A percentile compares a stretch with the other conserved stretches of the same genome.
Evolutionary conservation across 2,113 vertebrate genomes (phyloP).

Genomic region (Castor canadensis): DNA sequence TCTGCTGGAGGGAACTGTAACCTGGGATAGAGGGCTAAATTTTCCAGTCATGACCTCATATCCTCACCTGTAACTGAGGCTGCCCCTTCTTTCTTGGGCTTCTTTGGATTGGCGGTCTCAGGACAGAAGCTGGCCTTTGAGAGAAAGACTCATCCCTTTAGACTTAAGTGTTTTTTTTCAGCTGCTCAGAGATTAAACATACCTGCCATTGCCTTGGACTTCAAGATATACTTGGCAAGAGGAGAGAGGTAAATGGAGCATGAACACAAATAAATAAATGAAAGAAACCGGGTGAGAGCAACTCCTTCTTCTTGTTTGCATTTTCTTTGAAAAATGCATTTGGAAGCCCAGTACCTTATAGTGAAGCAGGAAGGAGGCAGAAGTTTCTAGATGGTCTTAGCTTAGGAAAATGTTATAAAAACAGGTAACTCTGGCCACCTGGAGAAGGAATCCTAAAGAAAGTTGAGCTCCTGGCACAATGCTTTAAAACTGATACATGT

Average conservation of each 20-base stretch:
- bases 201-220: neutral
- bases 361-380: neutral
- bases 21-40: neutral
- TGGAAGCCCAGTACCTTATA: neutral
- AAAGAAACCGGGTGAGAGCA: neutral
- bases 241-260: neutral
- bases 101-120: neutral
- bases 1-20: neutral
- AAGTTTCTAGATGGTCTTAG: neutral
- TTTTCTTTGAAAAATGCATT: constrained; percentile 20
- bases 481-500: neutral
- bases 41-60: no score
- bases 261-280: neutral
- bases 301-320: neutral
- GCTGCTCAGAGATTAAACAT: neutral
- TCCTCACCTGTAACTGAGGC: neutral
- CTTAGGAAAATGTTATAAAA: neutral
- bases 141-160: neutral
- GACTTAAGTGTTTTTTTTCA: neutral
- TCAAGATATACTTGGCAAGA: neutral
- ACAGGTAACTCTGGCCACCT: neutral
- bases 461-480: neutral
- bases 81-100: neutral
- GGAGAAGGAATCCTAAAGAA: constrained; percentile 26
- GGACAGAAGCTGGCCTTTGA: neutral